Conservation (phyloP, 2,888 invertebrate species). For the Melinaea menophilus region DNA sequence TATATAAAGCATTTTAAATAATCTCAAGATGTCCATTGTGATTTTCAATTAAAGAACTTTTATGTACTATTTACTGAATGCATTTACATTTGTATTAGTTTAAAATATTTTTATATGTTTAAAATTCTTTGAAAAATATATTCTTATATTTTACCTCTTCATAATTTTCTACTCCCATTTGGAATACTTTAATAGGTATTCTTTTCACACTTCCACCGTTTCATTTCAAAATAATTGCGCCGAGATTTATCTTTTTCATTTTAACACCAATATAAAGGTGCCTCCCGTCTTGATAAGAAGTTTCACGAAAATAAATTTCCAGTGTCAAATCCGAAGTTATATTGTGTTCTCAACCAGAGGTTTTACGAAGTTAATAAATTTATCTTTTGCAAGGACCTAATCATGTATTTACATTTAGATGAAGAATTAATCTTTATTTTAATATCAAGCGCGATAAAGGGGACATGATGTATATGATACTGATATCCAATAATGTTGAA, state of each 20-base stretch:
- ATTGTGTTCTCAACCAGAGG: conserved; percentile 19
- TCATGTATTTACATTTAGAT: conserved; percentile 25
- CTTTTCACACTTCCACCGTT: no score
- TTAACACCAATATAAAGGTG: conserved; percentile 8
- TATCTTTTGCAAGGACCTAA: conserved; percentile 10
- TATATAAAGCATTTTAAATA: conserved; percentile 15
- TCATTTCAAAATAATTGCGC: no score
- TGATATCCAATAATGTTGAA: conserved; percentile 58
- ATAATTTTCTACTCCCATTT: no score
- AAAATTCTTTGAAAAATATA: not conserved
- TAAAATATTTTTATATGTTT: not conserved
- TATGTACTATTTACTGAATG: not conserved
- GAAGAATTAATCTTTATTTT: conserved; percentile 24
- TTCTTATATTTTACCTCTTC: no score
- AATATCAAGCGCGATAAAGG: conserved; percentile 53
- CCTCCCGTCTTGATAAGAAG: conserved; percentile 11
- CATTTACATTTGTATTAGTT: not conserved
- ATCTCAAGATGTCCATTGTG: conserved; percentile 20
- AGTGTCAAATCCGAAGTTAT: conserved; percentile 19
- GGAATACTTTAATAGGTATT: no score
- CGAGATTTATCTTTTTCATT: conserved; percentile 17
- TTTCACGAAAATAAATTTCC: conserved; percentile 15
- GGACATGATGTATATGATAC: conserved; percentile 46
- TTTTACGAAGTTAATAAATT: conserved; percentile 21
- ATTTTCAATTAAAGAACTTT: conserved; percentile 4